Percentiles rank a stretch among this genome's conserved stretches.
phyloP scores from a whole-genome alignment of 2,888 invertebrate species.

The Ornithoptera alexandrae region DNA sequence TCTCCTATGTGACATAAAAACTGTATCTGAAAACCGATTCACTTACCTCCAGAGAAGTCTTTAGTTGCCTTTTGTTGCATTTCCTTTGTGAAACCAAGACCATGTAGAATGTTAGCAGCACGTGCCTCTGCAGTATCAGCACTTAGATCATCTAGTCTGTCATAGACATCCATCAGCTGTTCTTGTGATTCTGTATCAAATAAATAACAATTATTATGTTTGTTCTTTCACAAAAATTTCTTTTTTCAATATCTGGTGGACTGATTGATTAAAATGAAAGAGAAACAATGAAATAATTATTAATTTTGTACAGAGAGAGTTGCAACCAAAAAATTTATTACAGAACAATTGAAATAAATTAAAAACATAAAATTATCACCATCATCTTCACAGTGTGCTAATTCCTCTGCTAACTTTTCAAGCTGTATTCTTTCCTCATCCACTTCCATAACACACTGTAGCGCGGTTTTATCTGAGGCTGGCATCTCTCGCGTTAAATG shows the following conservation, averaged over 20 bases:
- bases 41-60: slow-evolving; percentile 89
- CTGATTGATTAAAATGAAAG: neutral
- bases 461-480: slow-evolving; percentile 97
- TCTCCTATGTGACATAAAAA: neutral
- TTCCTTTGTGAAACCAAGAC: slow-evolving; percentile 94
- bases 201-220: neutral
- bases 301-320: neutral
- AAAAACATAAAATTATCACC: slow-evolving; percentile 72
- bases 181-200: slow-evolving; percentile 87
- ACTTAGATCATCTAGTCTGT: slow-evolving; percentile 96
- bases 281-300: neutral
- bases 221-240: too few relatives aligned
- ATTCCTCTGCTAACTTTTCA: slow-evolving; percentile 94
- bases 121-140: slow-evolving; percentile 97
- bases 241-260: neutral
- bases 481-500: slow-evolving; percentile 98
- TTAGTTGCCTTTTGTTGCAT: slow-evolving; percentile 93
- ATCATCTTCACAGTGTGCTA: slow-evolving; percentile 92
- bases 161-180: slow-evolving; percentile 98
- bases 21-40: neutral
- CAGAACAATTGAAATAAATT: neutral
- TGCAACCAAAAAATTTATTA: neutral
- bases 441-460: slow-evolving; percentile 98
- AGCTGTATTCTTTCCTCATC: slow-evolving; percentile 95
- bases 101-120: slow-evolving; percentile 96